phyloP scores from a whole-genome alignment of 1,140 invertebrate species.

The Centruroides vittatus region DNA sequence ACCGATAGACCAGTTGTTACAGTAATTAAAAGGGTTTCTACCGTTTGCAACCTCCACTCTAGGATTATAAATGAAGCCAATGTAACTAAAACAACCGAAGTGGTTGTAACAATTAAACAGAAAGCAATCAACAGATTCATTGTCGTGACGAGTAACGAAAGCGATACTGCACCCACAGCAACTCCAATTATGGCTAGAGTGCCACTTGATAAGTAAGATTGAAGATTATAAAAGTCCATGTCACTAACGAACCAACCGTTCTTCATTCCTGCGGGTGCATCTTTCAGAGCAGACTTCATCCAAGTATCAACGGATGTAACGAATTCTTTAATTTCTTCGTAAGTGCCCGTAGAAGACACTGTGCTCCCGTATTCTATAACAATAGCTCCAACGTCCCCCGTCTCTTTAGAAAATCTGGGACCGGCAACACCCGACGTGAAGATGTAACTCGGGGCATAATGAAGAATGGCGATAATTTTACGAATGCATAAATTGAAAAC shows the following conservation, averaged over 20 bases:
- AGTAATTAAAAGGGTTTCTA: conserved; percentile 86
- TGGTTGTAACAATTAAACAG: conserved; percentile 71
- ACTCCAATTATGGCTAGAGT: conserved; percentile 65
- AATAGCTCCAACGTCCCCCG: conserved; percentile 46
- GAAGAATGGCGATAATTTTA: conserved; percentile 52
- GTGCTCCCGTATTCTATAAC: conserved; percentile 81
- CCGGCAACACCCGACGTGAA: conserved; percentile 62
- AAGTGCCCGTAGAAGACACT: conserved; percentile 61
- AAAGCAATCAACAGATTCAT: conserved; percentile 67
- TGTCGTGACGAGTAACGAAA: conserved; percentile 65
- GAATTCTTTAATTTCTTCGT: conserved; percentile 62
- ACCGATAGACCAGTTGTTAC: conserved; percentile 88
- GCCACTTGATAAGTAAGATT: conserved; percentile 62
- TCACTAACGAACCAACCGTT: conserved; percentile 81
- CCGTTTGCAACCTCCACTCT: conserved; percentile 88
- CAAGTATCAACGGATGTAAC: conserved; percentile 43
- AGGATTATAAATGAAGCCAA: conserved; percentile 67
- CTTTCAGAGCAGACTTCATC: conserved; percentile 51
- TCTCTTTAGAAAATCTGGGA: conserved; percentile 52
- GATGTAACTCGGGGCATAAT: conserved; percentile 50
- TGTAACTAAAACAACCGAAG: conserved; percentile 67
- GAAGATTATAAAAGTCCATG: conserved; percentile 80
- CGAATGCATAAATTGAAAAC: conserved; percentile 65
- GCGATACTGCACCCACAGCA: conserved; percentile 59
- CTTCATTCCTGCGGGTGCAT: conserved; percentile 58